phyloP scores from a whole-genome alignment of 2,888 invertebrate genomes.

The Lasioglossum leucozonium region DNA sequence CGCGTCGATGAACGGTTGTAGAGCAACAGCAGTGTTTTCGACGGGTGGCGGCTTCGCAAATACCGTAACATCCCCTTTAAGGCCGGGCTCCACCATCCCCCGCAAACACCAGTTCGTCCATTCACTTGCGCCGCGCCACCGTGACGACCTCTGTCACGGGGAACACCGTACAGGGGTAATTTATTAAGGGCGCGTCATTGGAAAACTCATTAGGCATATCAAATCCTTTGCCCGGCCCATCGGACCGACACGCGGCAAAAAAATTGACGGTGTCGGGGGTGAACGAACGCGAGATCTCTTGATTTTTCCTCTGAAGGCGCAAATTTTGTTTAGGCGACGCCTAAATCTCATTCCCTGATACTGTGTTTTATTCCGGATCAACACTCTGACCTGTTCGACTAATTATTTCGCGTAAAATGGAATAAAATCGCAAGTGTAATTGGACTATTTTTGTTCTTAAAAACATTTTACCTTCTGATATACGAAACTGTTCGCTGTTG shows the following conservation, averaged over 20 bases:
- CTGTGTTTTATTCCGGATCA: not conserved
- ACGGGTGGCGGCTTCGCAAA: constrained; percentile 21
- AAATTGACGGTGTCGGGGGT: not conserved
- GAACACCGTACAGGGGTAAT: constrained; percentile 35
- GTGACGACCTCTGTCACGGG: constrained; percentile 35
- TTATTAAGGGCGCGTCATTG: constrained; percentile 46
- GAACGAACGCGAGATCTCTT: not conserved
- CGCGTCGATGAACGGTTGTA: no score
- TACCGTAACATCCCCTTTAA: constrained; percentile 68
- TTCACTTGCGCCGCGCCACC: constrained; percentile 52
- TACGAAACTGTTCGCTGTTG: no score
- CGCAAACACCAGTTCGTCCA: constrained; percentile 58
- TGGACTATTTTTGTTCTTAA: no score
- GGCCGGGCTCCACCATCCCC: constrained; percentile 47
- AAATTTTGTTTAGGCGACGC: not conserved
- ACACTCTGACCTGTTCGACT: not conserved
- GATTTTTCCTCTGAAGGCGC: no score
- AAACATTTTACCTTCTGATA: not conserved
- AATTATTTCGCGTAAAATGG: not conserved
- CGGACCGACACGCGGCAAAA: not conserved
- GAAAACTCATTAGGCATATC: constrained; percentile 39
- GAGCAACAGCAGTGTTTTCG: constrained; percentile 11
- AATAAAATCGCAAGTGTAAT: not conserved
- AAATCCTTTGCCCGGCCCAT: not conserved
- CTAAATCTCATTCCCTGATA: not conserved